These are phyloP conservation scores for Apeltes quadracus DNA, from an alignment of 2,113 vertebrate species.

Conservation along the genomic window DNA sequence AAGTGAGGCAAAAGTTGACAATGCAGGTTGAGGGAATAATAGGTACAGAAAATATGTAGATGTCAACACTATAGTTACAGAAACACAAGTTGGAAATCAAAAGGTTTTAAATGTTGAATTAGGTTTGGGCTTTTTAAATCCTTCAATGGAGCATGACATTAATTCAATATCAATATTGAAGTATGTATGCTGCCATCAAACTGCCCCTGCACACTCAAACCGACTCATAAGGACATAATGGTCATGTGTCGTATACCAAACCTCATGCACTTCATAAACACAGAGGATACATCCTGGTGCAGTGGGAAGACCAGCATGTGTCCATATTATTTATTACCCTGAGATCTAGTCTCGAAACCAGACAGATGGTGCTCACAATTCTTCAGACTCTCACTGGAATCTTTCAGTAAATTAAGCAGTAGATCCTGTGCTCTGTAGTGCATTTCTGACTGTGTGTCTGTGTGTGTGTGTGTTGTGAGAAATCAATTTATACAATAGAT, in stretches of 20 bases:
- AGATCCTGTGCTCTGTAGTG: slow-evolving; percentile 44
- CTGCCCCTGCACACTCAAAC: neutral
- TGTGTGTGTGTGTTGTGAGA: neutral
- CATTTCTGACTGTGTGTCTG: too few species aligned
- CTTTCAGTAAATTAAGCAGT: slow-evolving; percentile 69
- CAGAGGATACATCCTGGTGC: neutral
- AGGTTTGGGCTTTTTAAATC: neutral
- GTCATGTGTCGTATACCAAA: neutral
- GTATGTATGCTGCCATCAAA: neutral
- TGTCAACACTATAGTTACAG: slow-evolving; percentile 16
- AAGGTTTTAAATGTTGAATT: slow-evolving; percentile 21
- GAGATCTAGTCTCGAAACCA: slow-evolving; percentile 10
- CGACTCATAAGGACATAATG: neutral
- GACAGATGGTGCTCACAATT: slow-evolving; percentile 14
- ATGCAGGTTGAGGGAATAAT: slow-evolving; percentile 34
- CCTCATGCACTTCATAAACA: neutral
- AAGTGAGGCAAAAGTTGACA: slow-evolving; percentile 43
- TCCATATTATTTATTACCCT: slow-evolving; percentile 1
- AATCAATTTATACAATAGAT: neutral
- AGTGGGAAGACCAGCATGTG: neutral
- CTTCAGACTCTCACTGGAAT: slow-evolving; percentile 44
- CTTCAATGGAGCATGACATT: neutral
- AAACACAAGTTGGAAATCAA: slow-evolving; percentile 31
- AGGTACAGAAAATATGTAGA: slow-evolving; percentile 31
- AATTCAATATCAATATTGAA: neutral